Percentiles rank a stretch among this genome's conserved stretches.
Conservation (phyloP, 2,888 invertebrate species). For the Venustoraphidia nigricollis region DNA sequence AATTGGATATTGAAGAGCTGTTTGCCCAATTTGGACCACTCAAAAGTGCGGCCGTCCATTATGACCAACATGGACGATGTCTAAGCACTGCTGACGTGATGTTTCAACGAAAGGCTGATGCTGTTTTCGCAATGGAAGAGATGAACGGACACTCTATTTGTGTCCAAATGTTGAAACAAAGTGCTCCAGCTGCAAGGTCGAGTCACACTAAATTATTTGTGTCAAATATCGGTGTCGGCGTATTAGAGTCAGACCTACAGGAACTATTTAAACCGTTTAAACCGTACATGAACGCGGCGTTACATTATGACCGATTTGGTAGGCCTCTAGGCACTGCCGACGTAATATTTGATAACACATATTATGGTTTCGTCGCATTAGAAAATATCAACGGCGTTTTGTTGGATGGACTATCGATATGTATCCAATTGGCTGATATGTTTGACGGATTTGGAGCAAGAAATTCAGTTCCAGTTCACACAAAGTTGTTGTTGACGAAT, state of each 20-base stretch:
- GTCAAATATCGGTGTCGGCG: slow-evolving; percentile 93
- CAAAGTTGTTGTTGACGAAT: too few relatives aligned
- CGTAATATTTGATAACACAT: slow-evolving; percentile 83
- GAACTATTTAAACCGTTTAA: slow-evolving; percentile 97
- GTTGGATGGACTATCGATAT: slow-evolving; percentile 92
- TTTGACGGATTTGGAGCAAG: too few relatives aligned
- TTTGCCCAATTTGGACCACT: slow-evolving; percentile 94
- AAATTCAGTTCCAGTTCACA: too few relatives aligned
- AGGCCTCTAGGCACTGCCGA: slow-evolving; percentile 94
- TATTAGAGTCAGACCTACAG: slow-evolving; percentile 91
- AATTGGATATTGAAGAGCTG: slow-evolving; percentile 90
- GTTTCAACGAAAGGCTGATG: slow-evolving; percentile 83
- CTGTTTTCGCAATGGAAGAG: slow-evolving; percentile 89
- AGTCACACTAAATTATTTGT: slow-evolving; percentile 79
- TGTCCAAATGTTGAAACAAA: slow-evolving; percentile 65
- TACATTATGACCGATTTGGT: slow-evolving; percentile 94
- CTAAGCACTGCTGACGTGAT: slow-evolving; percentile 95
- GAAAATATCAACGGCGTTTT: slow-evolving; percentile 97
- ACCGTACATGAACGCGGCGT: slow-evolving; percentile 80
- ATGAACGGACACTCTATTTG: slow-evolving; percentile 96
- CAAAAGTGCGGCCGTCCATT: slow-evolving; percentile 89
- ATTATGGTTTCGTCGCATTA: slow-evolving; percentile 87
- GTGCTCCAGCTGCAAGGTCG: slow-evolving; percentile 32
- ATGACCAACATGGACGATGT: slow-evolving; percentile 91
- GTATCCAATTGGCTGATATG: slow-evolving; percentile 43